Base-by-base conservation (phyloP, 2,113 vertebrate genomes). In the Conger conger region DNA sequence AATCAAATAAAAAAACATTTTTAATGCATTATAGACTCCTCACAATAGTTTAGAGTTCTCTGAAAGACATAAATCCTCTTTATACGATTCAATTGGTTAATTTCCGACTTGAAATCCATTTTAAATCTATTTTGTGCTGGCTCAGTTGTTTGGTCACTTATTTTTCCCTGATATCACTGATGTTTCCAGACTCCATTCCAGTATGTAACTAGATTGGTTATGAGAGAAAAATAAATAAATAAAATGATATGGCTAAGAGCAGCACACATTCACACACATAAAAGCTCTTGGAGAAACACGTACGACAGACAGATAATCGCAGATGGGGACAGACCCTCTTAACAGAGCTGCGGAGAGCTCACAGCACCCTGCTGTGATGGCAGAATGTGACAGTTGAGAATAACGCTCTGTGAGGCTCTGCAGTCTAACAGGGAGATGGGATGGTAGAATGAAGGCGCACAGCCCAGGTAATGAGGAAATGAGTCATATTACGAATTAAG, bases 401-500 rank as follows among this genome's bases (percentile, higher is more conserved):
- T 23, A 73, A 73, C 1, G 9, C 68, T 73, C n/a, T 20, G 27
- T n/a, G 11, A 30, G n/a, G 9, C 68, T 73, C 68, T 33, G 68
- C 68, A 11, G 68, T 73, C 27, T 73, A 33, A 73, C 68, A 33
- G 27, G 68, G 11, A 5, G n/a, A 33, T 15, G 45, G 45, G 68
- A 13, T 73, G 68, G 27, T 27, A 30, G n/a, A 13, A 13, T 33
- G 11, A 33, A 33, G 68, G 27, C 68, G 13, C 2, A 33, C 68
- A n/a, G 68, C 68, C 27, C 68, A 73, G 68, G 68, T 73, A 73
- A 73, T 73, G 36, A 79, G 36, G 17, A 79, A 79, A 79, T 15
- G 36, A 27, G 36, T 18, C 35, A 79, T 15, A 11, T 15, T 40
- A 40, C 38, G 18, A 0, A 23, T 79, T 16, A 38, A 33, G 36